Evolutionary conservation across 2,113 vertebrate genomes (phyloP).

Genomic region (Otocyon megalotis): DNA sequence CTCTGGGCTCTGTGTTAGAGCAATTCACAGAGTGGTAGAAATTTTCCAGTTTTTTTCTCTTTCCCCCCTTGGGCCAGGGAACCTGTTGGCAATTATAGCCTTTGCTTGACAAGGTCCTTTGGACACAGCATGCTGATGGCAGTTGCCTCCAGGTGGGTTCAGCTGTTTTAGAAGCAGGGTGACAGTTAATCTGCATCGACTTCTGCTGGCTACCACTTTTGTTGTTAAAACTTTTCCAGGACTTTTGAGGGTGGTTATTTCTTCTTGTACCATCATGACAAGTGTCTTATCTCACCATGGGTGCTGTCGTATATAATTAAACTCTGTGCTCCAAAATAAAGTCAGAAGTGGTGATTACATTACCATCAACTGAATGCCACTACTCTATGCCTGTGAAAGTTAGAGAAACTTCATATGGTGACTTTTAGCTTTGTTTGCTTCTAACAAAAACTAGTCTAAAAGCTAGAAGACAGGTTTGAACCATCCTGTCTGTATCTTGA

Average conservation of each 20-base stretch:
- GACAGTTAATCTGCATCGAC: slow-evolving; percentile 1
- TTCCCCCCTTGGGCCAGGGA: neutral
- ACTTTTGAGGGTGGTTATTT: slow-evolving; percentile 55
- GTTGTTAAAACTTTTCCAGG: slow-evolving; percentile 61
- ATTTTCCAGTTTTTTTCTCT: slow-evolving; percentile 26
- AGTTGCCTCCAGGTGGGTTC: neutral
- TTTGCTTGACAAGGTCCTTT: slow-evolving; percentile 41
- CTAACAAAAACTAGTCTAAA: slow-evolving; percentile 42
- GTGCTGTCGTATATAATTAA: slow-evolving; percentile 55
- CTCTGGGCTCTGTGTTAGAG: slow-evolving; percentile 10
- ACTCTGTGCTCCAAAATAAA: slow-evolving; percentile 56
- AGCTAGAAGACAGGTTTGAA: neutral
- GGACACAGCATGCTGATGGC: neutral
- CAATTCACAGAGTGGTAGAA: neutral
- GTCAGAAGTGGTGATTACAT: slow-evolving; percentile 18
- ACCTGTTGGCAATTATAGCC: slow-evolving; percentile 32
- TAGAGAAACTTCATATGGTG: neutral
- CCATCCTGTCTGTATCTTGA: neutral
- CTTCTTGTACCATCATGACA: slow-evolving; percentile 23
- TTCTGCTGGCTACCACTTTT: slow-evolving; percentile 49
- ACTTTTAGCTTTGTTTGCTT: slow-evolving; percentile 46
- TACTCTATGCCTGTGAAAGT: neutral
- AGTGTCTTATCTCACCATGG: slow-evolving; percentile 52
- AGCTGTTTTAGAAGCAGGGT: slow-evolving; percentile 15
- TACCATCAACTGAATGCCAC: slow-evolving; percentile 22